These are phyloP conservation scores for Lysandra coridon DNA, from an alignment of 2,888 invertebrate species.

Conservation along the genomic window DNA sequence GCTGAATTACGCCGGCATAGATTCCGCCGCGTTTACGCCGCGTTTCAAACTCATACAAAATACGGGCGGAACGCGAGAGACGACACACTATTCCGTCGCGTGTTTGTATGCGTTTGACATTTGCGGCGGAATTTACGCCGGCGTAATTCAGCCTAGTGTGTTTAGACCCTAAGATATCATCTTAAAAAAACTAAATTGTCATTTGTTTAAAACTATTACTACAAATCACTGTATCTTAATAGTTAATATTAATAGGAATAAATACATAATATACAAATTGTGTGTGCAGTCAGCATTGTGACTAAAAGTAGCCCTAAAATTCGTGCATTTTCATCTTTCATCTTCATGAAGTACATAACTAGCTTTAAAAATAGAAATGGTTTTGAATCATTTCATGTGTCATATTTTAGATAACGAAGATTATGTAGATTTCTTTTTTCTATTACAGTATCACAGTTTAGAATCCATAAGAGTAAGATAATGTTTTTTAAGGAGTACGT, in stretches of 20 bases:
- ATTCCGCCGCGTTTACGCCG: too few species aligned
- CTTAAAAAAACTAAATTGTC: not conserved
- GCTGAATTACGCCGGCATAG: too few species aligned
- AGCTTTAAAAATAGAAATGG: not conserved
- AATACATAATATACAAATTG: not conserved
- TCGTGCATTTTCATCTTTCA: not conserved
- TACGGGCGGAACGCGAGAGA: too few species aligned
- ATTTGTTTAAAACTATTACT: not conserved
- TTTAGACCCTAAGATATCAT: too few species aligned
- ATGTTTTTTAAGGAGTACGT: conserved; percentile 65
- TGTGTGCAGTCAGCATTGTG: not conserved
- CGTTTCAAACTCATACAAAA: too few species aligned
- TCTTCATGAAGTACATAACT: not conserved
- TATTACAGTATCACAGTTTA: conserved; percentile 75
- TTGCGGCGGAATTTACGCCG: too few species aligned
- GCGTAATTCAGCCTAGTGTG: too few species aligned
- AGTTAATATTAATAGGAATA: not conserved
- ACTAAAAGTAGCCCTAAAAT: not conserved
- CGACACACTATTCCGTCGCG: too few species aligned
- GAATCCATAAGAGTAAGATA: conserved; percentile 74
- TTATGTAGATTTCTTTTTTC: conserved; percentile 50
- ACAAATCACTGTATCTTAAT: not conserved
- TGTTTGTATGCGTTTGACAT: too few species aligned
- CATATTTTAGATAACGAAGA: not conserved
- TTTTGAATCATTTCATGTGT: not conserved